Evolutionary conservation across 2,888 invertebrate species (phyloP), one percentile per base, ranked within the genome.

Genomic region (Nephrocerus scutellatus): DNA sequence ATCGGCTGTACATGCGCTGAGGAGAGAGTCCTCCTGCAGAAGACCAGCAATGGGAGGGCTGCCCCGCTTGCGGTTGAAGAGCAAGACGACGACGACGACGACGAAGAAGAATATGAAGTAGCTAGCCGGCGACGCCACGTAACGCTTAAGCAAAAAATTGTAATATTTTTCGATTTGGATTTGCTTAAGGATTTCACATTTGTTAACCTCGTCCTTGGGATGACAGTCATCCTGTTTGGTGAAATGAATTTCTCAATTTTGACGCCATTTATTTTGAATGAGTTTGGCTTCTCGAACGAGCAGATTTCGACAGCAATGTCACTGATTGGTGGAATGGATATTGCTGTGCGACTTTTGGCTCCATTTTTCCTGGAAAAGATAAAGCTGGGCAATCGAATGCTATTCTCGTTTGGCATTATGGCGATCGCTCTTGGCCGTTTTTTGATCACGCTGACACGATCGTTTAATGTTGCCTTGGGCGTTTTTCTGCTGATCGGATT

Each of bases 201-300:
- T 50, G 73, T 82, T 5, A 83, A 80, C 53, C 66, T 83, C 26
- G 79, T 80, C 72, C 46, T 82, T 41, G 84, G 84, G 15, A 74
- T 83, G 48, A 82, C 80, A 10, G 66, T 82, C 29, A 82, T 82
- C n/a, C 78, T 77, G 59, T 82, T 82, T 51, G 78, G 76, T 14
- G 84, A 84, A 60, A 59, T 82, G 32, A 84, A 84, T 59, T 84
- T 84, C 61, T 80, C 83, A 1, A 73, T 83, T 30, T 57, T 84
- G 34, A 83, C 82, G 0, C 82, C 84, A 1, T 81, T 82, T 50
- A 80, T 84, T 39, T 66, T 84, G 5, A 72, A 75, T 21, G 81
- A 81, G 50, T 80, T 76, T 48, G 75, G 78, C 1, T 76, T 79
- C 52, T 62, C 62, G 2, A 56, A 64, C n/a, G 7, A 21, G 0